A percentile compares a stretch with the other conserved stretches of the same genome.
phyloP scores from a whole-genome alignment of 2,888 invertebrate species.

The Drosophila neutralis region DNA sequence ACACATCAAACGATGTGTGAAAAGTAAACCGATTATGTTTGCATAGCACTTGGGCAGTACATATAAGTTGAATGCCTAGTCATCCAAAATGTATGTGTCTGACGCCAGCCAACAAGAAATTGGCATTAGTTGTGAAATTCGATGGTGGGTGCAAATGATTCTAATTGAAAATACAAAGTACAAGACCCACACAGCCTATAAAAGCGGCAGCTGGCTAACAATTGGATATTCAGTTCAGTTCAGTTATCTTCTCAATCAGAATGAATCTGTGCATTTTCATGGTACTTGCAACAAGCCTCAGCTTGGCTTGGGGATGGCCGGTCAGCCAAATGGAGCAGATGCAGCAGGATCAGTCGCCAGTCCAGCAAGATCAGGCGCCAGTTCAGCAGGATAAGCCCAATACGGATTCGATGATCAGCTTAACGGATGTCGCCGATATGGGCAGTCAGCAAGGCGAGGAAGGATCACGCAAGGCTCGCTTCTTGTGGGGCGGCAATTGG shows the following conservation, averaged over 20 bases:
- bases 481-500: conserved; percentile 35
- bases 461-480: conserved; percentile 48
- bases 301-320: conserved; percentile 28
- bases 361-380: neutral
- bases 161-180: conserved; percentile 43
- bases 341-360: neutral
- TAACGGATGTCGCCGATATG: conserved; percentile 56
- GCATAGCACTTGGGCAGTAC: conserved; percentile 4
- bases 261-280: conserved; percentile 49
- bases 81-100: neutral
- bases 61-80: neutral
- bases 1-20: neutral
- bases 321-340: conserved; percentile 12
- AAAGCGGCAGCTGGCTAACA: conserved; percentile 24
- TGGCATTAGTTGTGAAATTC: conserved; percentile 17
- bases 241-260: conserved; percentile 20
- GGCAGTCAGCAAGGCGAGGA: conserved; percentile 50
- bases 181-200: conserved; percentile 40
- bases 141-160: conserved; percentile 28
- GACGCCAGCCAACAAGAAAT: neutral
- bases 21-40: conserved; percentile 23
- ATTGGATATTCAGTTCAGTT: conserved; percentile 1
- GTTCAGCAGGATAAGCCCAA: neutral
- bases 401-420: conserved; percentile 3
- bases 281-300: conserved; percentile 7